Evolutionary conservation across 2,797 vertebrate genomes (phyloP), one percentile per base, ranked within the genome.

Genomic region (Malurus leucopterus): DNA sequence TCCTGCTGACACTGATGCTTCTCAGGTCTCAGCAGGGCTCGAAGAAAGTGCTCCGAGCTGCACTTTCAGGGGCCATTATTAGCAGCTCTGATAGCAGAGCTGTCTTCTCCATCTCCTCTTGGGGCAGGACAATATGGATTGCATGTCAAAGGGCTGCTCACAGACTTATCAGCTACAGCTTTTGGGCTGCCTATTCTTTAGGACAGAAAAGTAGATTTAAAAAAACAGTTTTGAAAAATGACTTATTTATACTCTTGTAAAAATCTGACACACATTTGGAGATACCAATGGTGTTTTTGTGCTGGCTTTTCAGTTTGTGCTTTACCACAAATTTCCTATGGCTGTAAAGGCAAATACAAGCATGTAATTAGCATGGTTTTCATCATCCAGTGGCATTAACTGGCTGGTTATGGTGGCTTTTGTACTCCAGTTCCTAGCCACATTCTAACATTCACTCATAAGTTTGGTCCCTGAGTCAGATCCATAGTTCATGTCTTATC

Each of bases 271-370:
- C 69, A 30, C n/a, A 0, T 70, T 81, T 64, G 50, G n/a, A 88
- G 74, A 82, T 68, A n/a, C 18, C 9, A 19, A 47, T 81, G 23
- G 21, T 86, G 86, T 34, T 91, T 93, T 89, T 89, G 26, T 88
- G 70, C 94, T 94, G 59, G 55, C 49, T 94, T 90, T 95, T 91
- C 89, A 91, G 84, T 93, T 92, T 84, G 57, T 70, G 32, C 94
- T 78, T 88, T 72, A 76, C 92, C 95, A 84, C 92, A 89, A 14
- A 92, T 90, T 95, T 95, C 92, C 94, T 95, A 90, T 86, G 89
- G 92, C 89, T 91, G 76, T 84, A 95, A 92, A 89, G 61, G 63
- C 79, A 92, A 92, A 93, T 70, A 63, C 49, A 86, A 84, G 58
- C 76, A 73, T 91, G 70, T 85, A 86, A 91, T 95, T 91, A 91